phyloP scores from a whole-genome alignment of 2,113 vertebrate genomes.

The Nyctereutes procyonoides region DNA sequence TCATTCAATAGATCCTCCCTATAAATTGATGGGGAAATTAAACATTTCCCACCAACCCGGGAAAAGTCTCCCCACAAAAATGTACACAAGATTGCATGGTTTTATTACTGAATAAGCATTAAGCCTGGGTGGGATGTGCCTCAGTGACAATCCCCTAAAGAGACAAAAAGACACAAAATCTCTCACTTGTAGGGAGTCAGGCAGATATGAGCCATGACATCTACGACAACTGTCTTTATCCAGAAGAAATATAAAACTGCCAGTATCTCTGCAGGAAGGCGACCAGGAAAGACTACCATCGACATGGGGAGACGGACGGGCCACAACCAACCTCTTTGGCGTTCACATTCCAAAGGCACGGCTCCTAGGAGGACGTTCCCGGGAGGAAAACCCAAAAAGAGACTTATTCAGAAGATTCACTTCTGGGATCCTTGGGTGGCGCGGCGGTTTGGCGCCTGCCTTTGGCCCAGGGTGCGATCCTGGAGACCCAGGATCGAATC shows the following conservation, averaged over 20 bases:
- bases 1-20: neutral
- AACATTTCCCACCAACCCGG: neutral
- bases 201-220: rapidly evolving
- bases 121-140: neutral
- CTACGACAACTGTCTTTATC: neutral
- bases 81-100: neutral
- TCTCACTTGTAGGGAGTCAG: neutral
- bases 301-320: neutral
- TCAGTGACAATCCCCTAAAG: neutral
- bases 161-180: neutral
- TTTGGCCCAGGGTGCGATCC: no score
- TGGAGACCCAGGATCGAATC: no score
- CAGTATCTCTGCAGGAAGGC: neutral
- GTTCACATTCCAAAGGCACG: neutral
- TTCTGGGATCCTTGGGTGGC: no score
- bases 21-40: neutral
- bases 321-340: neutral
- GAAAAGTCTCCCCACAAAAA: neutral
- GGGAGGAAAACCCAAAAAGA: no score
- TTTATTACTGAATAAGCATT: neutral
- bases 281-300: neutral
- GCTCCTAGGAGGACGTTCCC: neutral
- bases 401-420: neutral
- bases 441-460: no score
- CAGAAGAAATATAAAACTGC: no score